Evolutionary conservation across 2,113 vertebrate species (phyloP).

Genomic region (Delphinus delphis): DNA sequence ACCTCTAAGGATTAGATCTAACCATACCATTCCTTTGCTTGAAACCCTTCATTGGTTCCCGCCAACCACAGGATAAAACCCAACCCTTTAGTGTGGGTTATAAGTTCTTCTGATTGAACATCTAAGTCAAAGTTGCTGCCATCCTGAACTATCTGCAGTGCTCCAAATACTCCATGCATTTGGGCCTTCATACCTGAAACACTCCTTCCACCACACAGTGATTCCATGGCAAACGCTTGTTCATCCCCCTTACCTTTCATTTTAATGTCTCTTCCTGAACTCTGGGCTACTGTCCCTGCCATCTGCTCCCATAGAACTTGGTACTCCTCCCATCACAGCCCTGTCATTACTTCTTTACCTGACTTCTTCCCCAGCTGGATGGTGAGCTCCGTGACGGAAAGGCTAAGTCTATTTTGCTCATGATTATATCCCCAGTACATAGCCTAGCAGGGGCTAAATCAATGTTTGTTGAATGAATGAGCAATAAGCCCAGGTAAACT

Average conservation of each 20-base stretch:
- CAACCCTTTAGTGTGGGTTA: neutral
- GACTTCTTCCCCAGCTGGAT: neutral
- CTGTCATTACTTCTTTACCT: conserved; percentile 2
- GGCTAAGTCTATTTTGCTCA: neutral
- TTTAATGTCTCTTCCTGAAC: neutral
- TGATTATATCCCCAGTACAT: neutral
- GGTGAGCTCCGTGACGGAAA: neutral
- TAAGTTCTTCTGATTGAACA: neutral
- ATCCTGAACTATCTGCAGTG: neutral
- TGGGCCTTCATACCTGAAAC: neutral
- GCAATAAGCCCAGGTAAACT: neutral
- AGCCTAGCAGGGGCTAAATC: neutral
- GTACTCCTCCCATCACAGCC: neutral
- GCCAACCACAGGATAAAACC: neutral
- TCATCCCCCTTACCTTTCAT: neutral
- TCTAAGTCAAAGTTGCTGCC: neutral
- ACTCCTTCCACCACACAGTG: neutral
- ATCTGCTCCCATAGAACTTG: neutral
- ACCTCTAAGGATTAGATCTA: neutral
- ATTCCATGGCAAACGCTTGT: neutral
- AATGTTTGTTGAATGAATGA: neutral
- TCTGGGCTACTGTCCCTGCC: neutral
- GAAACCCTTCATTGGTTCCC: neutral
- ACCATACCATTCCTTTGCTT: neutral
- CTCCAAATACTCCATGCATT: neutral